Percentiles rank a stretch among this genome's conserved stretches.
phyloP scores from a whole-genome alignment of 2,888 invertebrate genomes.

The Ennomos erosarius region DNA sequence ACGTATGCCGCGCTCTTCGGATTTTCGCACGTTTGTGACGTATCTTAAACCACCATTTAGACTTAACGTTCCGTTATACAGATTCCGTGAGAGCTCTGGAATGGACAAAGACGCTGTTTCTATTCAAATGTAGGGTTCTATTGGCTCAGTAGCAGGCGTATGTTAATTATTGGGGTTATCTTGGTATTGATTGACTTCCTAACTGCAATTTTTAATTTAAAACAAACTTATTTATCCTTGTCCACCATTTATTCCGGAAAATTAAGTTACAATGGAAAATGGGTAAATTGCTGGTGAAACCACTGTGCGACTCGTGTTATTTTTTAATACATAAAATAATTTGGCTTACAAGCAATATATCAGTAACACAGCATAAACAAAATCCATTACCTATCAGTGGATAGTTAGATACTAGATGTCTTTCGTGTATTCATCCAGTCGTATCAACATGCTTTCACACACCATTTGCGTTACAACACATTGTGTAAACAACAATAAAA shows the following conservation, averaged over 20 bases:
- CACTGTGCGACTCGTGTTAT: too few species aligned
- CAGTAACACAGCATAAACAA: neutral
- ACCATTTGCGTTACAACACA: constrained; percentile 35
- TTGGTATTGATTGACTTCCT: constrained; percentile 1
- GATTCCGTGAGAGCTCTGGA: constrained; percentile 72
- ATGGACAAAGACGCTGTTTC: constrained; percentile 64
- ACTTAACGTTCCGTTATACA: constrained; percentile 68
- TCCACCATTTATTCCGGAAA: too few species aligned
- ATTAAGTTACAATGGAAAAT: too few species aligned
- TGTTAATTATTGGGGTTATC: constrained; percentile 29
- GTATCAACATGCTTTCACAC: constrained; percentile 31
- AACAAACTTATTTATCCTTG: too few species aligned
- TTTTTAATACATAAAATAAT: too few species aligned
- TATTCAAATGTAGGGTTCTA: constrained; percentile 57
- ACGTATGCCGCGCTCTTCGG: constrained; percentile 48
- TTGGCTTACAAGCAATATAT: too few species aligned
- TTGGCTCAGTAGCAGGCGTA: constrained; percentile 34
- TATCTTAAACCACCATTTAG: constrained; percentile 49
- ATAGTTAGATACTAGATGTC: constrained; percentile 12
- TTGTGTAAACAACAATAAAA: constrained; percentile 54
- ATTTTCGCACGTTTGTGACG: constrained; percentile 64
- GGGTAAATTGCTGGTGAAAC: too few species aligned
- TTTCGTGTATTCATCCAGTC: constrained; percentile 8
- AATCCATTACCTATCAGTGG: neutral
- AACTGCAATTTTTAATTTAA: neutral